Percentiles rank a stretch among this genome's conserved stretches.
Evolutionary conservation across 2,797 vertebrate genomes (phyloP).

Genomic region (Novumbra hubbsi): DNA sequence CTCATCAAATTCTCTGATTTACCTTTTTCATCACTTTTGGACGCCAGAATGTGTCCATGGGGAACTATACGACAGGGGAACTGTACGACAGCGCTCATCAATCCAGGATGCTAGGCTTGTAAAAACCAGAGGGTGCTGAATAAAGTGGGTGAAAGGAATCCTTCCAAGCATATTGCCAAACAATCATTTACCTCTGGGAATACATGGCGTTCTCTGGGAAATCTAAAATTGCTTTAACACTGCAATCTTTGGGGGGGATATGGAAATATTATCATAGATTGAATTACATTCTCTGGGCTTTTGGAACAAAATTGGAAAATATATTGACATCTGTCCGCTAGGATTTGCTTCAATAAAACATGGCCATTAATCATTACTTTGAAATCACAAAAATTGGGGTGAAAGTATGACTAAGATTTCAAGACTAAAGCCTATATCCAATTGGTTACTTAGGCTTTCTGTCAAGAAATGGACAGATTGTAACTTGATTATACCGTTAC

Average conservation of each 20-base stretch:
- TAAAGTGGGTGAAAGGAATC: conserved; percentile 59
- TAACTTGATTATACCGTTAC: too few species aligned
- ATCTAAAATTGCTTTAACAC: conserved; percentile 51
- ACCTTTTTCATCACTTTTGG: conserved; percentile 12
- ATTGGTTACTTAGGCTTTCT: too few species aligned
- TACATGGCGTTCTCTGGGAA: conserved; percentile 56
- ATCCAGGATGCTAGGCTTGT: conserved; percentile 44
- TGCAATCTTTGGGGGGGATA: background rate
- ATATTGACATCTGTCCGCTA: too few species aligned
- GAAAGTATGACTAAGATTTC: too few species aligned
- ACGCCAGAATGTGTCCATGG: conserved; percentile 41
- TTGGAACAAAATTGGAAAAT: too few species aligned
- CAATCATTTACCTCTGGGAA: conserved; percentile 52
- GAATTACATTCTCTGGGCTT: conserved; percentile 42
- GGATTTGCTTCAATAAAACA: too few species aligned
- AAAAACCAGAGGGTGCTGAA: conserved; percentile 62
- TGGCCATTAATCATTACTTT: too few species aligned
- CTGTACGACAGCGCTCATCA: conserved; percentile 59
- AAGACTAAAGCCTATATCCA: too few species aligned
- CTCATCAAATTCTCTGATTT: background rate
- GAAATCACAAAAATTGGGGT: too few species aligned
- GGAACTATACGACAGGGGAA: conserved; percentile 65
- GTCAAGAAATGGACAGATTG: too few species aligned
- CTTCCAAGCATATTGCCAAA: conserved; percentile 57
- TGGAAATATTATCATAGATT: conserved; percentile 35